Evolutionary conservation across 2,797 vertebrate species (phyloP), one percentile per base, ranked within the genome.

Genomic region (Lepilemur septentrionalis): DNA sequence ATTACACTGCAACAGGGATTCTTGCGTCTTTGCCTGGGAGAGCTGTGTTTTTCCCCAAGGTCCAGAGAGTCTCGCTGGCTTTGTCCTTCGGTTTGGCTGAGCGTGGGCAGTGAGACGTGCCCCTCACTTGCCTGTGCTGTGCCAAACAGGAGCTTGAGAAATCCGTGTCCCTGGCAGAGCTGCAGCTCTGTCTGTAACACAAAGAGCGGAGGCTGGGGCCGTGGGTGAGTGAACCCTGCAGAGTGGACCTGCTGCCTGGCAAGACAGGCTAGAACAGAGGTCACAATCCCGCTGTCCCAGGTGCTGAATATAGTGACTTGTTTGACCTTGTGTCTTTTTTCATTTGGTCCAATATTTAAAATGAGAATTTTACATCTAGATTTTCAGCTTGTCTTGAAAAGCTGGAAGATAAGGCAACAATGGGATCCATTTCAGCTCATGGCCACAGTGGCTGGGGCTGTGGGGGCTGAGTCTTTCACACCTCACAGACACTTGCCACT

Each of bases 81-180:
- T 96, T 95, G 92, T 95, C 82, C 75, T 93, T 57, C 48, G 73
- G 14, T 22, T 72, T 96, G 92, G 84, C 92, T 92, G 76, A 95
- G 5, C 1, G 0, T 25, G 84, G 82, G 22, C 92, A 67, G 78
- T 92, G 63, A 92, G 84, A 46, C 1, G 5, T 35, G 87, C 28
- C 72, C 89, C 30, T 12, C 28, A 13, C 38, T 81, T 76, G 50
- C 67, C 65, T 76, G 28, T 17, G 3, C 76, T 28, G 69, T 87
- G 86, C 94, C 95, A 95, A 28, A 79, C 59, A 25, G 69, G 52
- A 69, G 38, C 57, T 25, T 0, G n/a, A 48, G 65, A 75, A 80
- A 48, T 12, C 28, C 2, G 5, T 1, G 0, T 43, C 73, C 41
- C 72, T 93, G 95, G 73, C 88, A 86, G 14, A 7, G 15, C 59